A percentile compares a stretch with the other conserved stretches of the same genome.
Conservation (phyloP, 2,888 invertebrate species). For the Philonicus albiceps region DNA sequence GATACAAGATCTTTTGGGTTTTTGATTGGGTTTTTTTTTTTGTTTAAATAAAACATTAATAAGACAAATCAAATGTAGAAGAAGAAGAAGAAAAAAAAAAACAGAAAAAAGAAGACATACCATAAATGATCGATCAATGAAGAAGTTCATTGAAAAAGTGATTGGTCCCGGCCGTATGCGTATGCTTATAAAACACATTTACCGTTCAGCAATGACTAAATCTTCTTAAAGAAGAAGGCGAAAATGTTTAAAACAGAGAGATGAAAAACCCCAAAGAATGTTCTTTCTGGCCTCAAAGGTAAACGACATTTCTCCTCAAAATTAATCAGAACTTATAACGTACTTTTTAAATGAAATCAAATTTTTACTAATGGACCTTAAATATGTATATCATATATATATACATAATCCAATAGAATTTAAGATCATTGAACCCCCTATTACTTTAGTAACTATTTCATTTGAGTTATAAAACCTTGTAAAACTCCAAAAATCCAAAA, state of each 20-base stretch:
- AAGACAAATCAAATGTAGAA: not conserved
- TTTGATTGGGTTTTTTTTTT: not conserved
- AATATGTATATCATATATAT: not conserved
- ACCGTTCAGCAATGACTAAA: slow-evolving; percentile 45
- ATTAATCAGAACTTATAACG: slow-evolving; percentile 38
- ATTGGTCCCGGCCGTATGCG: slow-evolving; percentile 42
- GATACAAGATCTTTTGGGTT: not conserved
- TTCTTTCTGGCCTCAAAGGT: slow-evolving; percentile 13
- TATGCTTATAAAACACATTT: slow-evolving; percentile 47
- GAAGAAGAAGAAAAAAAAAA: too few relatives aligned
- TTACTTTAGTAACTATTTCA: not conserved
- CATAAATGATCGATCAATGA: slow-evolving; percentile 17
- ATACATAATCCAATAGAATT: not conserved
- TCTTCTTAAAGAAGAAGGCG: slow-evolving; percentile 21
- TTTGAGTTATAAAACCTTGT: not conserved
- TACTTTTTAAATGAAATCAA: slow-evolving; percentile 29
- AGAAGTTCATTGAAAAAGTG: slow-evolving; percentile 25
- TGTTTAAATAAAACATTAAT: not conserved
- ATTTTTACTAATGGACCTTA: slow-evolving; percentile 31
- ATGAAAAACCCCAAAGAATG: slow-evolving; percentile 26
- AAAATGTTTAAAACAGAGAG: slow-evolving; percentile 15
- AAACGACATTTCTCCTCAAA: slow-evolving; percentile 36
- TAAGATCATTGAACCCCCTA: slow-evolving; percentile 24
- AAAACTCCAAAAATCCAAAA: slow-evolving; percentile 6
- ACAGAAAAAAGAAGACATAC: too few relatives aligned